Evolutionary conservation across 2,797 vertebrate genomes (phyloP).

Genomic region (Rhincodon typus): DNA sequence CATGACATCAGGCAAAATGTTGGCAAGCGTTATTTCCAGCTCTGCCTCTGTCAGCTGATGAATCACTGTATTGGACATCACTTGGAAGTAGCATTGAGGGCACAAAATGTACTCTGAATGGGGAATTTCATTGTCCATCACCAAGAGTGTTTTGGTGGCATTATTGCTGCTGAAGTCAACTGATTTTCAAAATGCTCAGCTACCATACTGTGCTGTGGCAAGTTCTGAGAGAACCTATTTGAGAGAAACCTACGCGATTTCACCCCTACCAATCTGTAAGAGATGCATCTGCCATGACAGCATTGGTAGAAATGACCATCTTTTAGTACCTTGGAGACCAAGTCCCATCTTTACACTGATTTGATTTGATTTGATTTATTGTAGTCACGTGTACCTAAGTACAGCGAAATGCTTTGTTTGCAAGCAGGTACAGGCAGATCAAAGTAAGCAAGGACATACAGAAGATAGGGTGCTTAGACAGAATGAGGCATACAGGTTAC

Average conservation of each 20-base stretch:
- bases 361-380: too few species aligned
- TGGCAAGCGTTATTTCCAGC: not conserved
- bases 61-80: not conserved
- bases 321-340: not conserved
- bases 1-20: not conserved
- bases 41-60: not conserved
- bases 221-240: not conserved
- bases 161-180: not conserved
- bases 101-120: not conserved
- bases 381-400: too few species aligned
- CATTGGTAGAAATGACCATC: not conserved
- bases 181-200: not conserved
- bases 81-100: not conserved
- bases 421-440: too few species aligned
- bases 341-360: not conserved
- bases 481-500: too few species aligned
- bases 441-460: too few species aligned
- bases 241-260: not conserved
- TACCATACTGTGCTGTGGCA: not conserved
- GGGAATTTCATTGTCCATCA: not conserved
- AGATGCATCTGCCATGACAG: not conserved
- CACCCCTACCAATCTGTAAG: not conserved
- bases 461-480: too few species aligned
- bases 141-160: not conserved
- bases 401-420: too few species aligned